Evolutionary conservation across 2,888 invertebrate species (phyloP).

Genomic region (Ichneumoninae sp.): DNA sequence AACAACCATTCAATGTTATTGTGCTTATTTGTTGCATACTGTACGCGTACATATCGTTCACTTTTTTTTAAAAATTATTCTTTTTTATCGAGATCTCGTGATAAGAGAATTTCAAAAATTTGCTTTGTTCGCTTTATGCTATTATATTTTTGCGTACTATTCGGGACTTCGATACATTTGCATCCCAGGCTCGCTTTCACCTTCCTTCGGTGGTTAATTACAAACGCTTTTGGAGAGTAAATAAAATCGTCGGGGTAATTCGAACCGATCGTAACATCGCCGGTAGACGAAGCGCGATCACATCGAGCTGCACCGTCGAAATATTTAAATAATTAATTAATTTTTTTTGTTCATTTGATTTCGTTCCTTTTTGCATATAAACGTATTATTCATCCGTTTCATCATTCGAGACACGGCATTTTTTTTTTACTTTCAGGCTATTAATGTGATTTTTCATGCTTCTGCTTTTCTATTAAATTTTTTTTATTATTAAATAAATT

Average conservation of each 20-base stretch:
- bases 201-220: conserved; percentile 10
- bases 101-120: conserved; percentile 30
- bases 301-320: conserved; percentile 22
- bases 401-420: conserved; percentile 54
- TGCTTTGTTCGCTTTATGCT: neutral
- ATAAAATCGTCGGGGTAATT: neutral
- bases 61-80: conserved; percentile 38
- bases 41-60: conserved; percentile 59
- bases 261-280: neutral
- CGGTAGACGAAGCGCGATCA: neutral
- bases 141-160: neutral
- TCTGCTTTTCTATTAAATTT: neutral
- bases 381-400: conserved; percentile 17
- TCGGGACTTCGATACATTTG: conserved; percentile 31
- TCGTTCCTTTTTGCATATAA: conserved; percentile 21
- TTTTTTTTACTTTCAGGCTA: conserved; percentile 37
- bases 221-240: conserved; percentile 23
- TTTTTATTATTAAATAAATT: conserved; percentile 2
- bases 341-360: conserved; percentile 46
- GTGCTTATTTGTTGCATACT: conserved; percentile 67
- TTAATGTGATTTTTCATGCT: conserved; percentile 12
- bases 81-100: conserved; percentile 37
- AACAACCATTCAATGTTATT: conserved; percentile 69
- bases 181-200: conserved; percentile 9
- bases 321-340: neutral